Conservation (phyloP, 2,888 invertebrate species). For the Ypsolopha scabrella region DNA sequence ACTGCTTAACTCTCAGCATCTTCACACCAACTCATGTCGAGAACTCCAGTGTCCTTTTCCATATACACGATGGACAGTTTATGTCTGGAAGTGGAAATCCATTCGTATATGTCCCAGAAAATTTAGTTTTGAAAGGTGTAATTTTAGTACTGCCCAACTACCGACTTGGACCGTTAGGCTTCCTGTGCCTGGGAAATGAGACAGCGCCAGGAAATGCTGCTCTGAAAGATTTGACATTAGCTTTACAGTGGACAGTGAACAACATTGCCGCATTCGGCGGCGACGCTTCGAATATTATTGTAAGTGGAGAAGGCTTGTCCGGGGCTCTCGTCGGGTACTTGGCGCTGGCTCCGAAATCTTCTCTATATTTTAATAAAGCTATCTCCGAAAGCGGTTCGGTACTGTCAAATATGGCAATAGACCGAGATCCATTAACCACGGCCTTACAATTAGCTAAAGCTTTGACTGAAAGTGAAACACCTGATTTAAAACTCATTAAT, state of each 20-base stretch:
- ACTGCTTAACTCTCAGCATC: slow-evolving; percentile 51
- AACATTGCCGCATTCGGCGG: slow-evolving; percentile 48
- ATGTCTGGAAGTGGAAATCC: slow-evolving; percentile 40
- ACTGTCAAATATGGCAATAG: slow-evolving; percentile 37
- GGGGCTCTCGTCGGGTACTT: slow-evolving; percentile 44
- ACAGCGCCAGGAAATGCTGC: slow-evolving; percentile 50
- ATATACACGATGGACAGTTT: slow-evolving; percentile 50
- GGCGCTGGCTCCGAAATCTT: slow-evolving; percentile 32
- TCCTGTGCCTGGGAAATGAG: slow-evolving; percentile 38
- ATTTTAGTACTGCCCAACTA: slow-evolving; percentile 50
- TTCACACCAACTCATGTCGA: slow-evolving; percentile 25
- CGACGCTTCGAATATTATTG: slow-evolving; percentile 36
- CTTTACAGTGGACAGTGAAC: slow-evolving; percentile 38
- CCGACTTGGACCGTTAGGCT: slow-evolving; percentile 50
- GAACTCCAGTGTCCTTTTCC: slow-evolving; percentile 33
- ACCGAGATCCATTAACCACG: slow-evolving; percentile 22
- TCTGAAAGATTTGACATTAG: slow-evolving; percentile 43
- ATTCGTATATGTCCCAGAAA: slow-evolving; percentile 39
- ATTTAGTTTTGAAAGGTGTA: slow-evolving; percentile 31
- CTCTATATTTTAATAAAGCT: slow-evolving; percentile 32
- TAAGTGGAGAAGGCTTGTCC: slow-evolving; percentile 43
- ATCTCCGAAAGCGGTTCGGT: slow-evolving; percentile 49
- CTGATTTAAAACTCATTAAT: background rate
- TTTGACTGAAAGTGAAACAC: slow-evolving; percentile 37
- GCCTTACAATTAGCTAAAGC: slow-evolving; percentile 33